Evolutionary conservation across 2,113 vertebrate genomes (phyloP).

Genomic region (Leptocoma aspasia): DNA sequence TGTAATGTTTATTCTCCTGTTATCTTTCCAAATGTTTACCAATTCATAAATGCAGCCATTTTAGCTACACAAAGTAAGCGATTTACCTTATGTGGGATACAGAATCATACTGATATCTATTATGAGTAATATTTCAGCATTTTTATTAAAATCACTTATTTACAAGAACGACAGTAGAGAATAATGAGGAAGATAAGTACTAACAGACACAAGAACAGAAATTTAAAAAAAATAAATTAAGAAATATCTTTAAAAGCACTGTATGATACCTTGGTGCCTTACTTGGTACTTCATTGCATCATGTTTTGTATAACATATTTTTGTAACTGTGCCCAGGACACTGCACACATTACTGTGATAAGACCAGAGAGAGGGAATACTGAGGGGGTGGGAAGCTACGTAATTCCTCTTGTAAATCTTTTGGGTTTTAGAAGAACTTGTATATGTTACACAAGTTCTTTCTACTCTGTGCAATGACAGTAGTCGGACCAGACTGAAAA

Average conservation of each 20-base stretch:
- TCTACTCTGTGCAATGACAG: not conserved
- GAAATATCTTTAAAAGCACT: not conserved
- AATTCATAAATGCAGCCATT: not conserved
- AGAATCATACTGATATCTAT: not conserved
- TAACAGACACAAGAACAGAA: not conserved
- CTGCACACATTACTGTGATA: not conserved
- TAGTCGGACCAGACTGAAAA: not conserved
- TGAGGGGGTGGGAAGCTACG: not conserved
- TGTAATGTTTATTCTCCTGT: not conserved
- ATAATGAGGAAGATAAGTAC: not conserved
- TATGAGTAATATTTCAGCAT: not conserved
- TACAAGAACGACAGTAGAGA: not conserved
- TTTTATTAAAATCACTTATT: not conserved
- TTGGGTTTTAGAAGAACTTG: not conserved
- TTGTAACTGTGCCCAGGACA: not conserved
- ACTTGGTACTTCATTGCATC: not conserved
- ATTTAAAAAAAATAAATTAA: not conserved
- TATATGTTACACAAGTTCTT: not conserved
- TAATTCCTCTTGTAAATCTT: not conserved
- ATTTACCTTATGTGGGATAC: not conserved
- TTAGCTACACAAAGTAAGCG: not conserved
- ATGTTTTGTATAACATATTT: not conserved
- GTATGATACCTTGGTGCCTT: not conserved
- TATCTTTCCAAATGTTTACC: not conserved
- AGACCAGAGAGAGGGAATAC: not conserved